A percentile compares a stretch with the other conserved stretches of the same genome.
Evolutionary conservation across 2,888 invertebrate genomes (phyloP).

Genomic region (Lepas anatifera): DNA sequence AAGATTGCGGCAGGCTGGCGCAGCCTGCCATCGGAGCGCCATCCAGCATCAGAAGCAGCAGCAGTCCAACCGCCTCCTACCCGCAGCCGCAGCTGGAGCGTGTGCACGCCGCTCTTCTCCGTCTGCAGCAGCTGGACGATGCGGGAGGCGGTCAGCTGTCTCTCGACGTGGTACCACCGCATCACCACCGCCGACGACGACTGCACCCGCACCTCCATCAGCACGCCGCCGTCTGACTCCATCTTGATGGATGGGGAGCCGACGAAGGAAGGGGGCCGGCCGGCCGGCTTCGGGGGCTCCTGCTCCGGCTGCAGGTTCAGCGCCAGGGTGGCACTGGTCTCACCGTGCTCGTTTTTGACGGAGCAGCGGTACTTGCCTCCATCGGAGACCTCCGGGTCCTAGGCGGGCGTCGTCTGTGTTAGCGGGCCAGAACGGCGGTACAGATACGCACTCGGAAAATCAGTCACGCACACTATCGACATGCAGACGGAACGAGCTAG

Average conservation of each 20-base stretch:
- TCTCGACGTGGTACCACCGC: not conserved
- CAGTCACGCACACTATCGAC: too few species aligned
- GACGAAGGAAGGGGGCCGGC: not conserved
- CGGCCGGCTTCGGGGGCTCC: not conserved
- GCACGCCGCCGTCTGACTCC: not conserved
- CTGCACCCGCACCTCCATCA: slow-evolving; percentile 7
- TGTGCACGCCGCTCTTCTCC: not conserved
- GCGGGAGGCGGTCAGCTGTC: not conserved
- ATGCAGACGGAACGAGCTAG: too few species aligned
- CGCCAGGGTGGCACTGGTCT: slow-evolving; percentile 92
- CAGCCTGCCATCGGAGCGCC: too few species aligned
- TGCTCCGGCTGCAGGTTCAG: slow-evolving; percentile 65
- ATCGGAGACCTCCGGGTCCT: slow-evolving; percentile 90
- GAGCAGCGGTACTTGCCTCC: slow-evolving; percentile 94
- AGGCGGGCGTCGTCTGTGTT: slow-evolving; percentile 81
- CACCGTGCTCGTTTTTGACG: slow-evolving; percentile 94
- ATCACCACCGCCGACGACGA: not conserved
- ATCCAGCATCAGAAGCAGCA: too few species aligned
- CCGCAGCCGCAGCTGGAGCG: not conserved
- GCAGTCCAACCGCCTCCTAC: not conserved
- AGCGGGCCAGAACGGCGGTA: too few species aligned
- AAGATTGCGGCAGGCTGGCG: too few species aligned
- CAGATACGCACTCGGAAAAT: too few species aligned
- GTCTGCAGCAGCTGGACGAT: not conserved
- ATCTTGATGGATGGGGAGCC: not conserved